A percentile compares a stretch with the other conserved stretches of the same genome.
Conservation (phyloP, 2,888 invertebrate genomes). For the Drosophila suboccidentalis region DNA sequence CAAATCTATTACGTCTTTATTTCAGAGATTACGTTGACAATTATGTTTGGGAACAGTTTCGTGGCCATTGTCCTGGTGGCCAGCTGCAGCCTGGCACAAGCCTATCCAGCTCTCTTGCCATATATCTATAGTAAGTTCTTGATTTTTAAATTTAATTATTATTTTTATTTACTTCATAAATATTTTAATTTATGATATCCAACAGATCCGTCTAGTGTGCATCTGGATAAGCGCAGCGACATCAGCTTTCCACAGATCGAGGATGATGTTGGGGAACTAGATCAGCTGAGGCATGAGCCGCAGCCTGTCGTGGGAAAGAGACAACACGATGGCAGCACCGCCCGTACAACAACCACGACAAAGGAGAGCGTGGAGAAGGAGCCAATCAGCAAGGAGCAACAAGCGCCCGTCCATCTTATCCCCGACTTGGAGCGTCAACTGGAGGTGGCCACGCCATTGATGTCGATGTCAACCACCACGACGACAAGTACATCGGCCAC, state of each 20-base stretch:
- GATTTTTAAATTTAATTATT: too few relatives aligned
- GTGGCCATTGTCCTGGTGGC: constrained; percentile 72
- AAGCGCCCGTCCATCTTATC: constrained; percentile 32
- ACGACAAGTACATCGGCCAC: constrained; percentile 69
- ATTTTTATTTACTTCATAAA: neutral
- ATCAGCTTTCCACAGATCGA: constrained; percentile 84
- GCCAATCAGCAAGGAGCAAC: constrained; percentile 31
- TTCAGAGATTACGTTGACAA: constrained; percentile 33
- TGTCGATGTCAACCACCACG: constrained; percentile 68
- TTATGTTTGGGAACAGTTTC: constrained; percentile 77
- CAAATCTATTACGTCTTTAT: constrained; percentile 63
- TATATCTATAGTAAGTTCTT: constrained; percentile 69
- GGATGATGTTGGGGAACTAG: constrained; percentile 86
- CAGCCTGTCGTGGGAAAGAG: constrained; percentile 41
- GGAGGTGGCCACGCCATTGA: constrained; percentile 80
- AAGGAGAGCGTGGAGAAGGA: constrained; percentile 69
- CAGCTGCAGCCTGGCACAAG: constrained; percentile 73
- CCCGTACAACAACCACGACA: constrained; percentile 64
- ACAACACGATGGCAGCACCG: constrained; percentile 60
- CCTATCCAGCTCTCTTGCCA: constrained; percentile 80
- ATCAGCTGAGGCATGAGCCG: constrained; percentile 78
- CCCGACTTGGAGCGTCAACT: constrained; percentile 83
- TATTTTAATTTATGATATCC: too few relatives aligned
- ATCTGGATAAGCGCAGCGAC: constrained; percentile 45
- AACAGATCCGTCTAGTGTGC: constrained; percentile 18